Conservation (phyloP, 23 tunicate genomes). For the Aplidium turbinatum region DNA sequence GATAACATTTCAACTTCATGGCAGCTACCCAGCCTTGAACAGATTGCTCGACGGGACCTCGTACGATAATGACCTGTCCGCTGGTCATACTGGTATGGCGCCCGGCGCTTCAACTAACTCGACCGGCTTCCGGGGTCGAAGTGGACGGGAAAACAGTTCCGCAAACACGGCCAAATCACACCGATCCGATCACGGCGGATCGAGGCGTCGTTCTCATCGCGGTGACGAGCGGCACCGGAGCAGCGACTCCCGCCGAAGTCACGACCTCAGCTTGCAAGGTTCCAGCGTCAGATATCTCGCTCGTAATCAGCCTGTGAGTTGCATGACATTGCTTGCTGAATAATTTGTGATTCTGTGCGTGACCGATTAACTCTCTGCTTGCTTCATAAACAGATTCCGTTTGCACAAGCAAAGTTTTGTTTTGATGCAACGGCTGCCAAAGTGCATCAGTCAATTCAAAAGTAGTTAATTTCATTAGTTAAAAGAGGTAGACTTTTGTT, state of each 20-base stretch:
- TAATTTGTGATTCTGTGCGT: neutral
- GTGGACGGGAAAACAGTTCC: constrained; percentile 29
- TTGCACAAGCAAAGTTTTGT: too few relatives aligned
- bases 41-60: constrained; percentile 41
- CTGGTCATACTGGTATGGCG: constrained; percentile 5
- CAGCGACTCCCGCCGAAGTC: constrained; percentile 30
- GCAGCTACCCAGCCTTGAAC: constrained; percentile 64
- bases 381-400: too few relatives aligned
- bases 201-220: constrained; percentile 23
- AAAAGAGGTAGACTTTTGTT: too few relatives aligned
- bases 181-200: neutral
- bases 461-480: too few relatives aligned
- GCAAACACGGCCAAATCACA: constrained; percentile 35
- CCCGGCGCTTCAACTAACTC: constrained; percentile 43
- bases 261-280: constrained; percentile 65
- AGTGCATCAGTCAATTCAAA: too few relatives aligned
- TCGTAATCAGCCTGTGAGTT: constrained; percentile 69
- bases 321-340: neutral
- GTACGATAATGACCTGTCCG: constrained; percentile 4
- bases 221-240: constrained; percentile 42
- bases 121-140: constrained; percentile 23
- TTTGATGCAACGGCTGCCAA: too few relatives aligned
- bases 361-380: too few relatives aligned
- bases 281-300: constrained; percentile 57
- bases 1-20: neutral